phyloP scores from a whole-genome alignment of 2,113 vertebrate genomes.

The Benthochromis sp. region DNA sequence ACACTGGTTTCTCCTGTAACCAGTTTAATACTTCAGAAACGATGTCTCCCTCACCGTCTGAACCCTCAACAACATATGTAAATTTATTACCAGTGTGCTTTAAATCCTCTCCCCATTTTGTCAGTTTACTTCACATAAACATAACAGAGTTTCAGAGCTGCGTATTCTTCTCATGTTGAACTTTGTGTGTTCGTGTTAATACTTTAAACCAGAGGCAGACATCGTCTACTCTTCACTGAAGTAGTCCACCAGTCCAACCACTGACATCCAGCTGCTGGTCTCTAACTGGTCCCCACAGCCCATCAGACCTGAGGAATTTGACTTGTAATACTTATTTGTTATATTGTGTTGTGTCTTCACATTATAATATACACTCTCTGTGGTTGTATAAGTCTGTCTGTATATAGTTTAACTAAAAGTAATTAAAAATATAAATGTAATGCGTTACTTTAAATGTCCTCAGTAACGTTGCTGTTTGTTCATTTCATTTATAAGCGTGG shows the following conservation, averaged over 20 bases:
- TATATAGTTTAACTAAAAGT: not conserved
- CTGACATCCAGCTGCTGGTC: fast-evolving
- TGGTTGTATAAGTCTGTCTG: not conserved
- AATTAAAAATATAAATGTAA: not conserved
- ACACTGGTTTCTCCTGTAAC: no score
- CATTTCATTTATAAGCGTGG: fast-evolving
- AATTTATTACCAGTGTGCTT: not conserved
- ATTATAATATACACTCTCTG: not conserved
- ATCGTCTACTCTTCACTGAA: fast-evolving
- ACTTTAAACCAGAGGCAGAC: not conserved
- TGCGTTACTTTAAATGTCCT: fast-evolving
- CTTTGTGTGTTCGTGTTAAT: fast-evolving
- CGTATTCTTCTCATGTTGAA: not conserved
- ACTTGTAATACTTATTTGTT: fast-evolving
- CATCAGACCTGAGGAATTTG: not conserved
- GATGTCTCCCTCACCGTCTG: fast-evolving
- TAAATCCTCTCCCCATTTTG: not conserved
- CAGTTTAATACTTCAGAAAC: no score
- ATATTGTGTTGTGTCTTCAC: fast-evolving
- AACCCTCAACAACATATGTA: no score
- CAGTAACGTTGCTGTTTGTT: fast-evolving
- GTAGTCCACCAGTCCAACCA: not conserved
- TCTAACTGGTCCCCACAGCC: not conserved
- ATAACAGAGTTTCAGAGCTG: not conserved
- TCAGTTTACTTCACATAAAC: not conserved